Percentiles rank a stretch among this genome's conserved stretches.
These are phyloP conservation scores for Pangasius sanitwongsei DNA, from an alignment of 2,797 vertebrate genomes.

Conservation along the genomic window DNA sequence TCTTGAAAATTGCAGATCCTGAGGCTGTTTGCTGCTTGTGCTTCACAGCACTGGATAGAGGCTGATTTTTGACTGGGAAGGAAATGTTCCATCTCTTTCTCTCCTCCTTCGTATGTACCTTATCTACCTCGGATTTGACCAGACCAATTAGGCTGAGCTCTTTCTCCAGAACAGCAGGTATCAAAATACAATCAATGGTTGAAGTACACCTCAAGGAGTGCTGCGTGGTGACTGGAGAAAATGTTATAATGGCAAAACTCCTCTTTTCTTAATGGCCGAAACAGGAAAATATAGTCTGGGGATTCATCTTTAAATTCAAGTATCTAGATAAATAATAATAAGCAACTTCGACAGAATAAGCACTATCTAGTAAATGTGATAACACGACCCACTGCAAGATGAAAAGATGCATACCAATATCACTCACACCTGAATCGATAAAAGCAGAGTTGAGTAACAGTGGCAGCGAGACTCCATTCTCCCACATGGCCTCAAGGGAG, in stretches of 20 bases:
- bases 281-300: neutral
- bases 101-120: constrained; percentile 34
- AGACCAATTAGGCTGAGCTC: constrained; percentile 14
- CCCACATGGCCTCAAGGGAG: constrained; percentile 33
- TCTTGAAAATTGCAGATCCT: constrained; percentile 73
- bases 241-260: neutral
- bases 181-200: constrained; percentile 19
- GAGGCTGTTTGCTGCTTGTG: constrained; percentile 52
- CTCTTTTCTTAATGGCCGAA: neutral
- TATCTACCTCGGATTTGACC: constrained; percentile 30
- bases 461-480: constrained; percentile 9
- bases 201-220: constrained; percentile 8
- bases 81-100: neutral
- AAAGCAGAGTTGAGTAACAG: constrained; percentile 22
- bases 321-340: neutral
- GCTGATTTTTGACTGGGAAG: neutral
- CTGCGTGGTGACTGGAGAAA: constrained; percentile 5
- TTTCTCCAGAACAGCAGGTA: neutral
- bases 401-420: neutral
- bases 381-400: neutral
- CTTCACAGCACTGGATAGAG: neutral
- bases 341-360: neutral
- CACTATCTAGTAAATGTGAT: neutral
- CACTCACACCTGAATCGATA: constrained; percentile 23
- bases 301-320: neutral